Base-by-base conservation (phyloP, 2,113 vertebrate genomes). In the Pangasianodon gigas region DNA sequence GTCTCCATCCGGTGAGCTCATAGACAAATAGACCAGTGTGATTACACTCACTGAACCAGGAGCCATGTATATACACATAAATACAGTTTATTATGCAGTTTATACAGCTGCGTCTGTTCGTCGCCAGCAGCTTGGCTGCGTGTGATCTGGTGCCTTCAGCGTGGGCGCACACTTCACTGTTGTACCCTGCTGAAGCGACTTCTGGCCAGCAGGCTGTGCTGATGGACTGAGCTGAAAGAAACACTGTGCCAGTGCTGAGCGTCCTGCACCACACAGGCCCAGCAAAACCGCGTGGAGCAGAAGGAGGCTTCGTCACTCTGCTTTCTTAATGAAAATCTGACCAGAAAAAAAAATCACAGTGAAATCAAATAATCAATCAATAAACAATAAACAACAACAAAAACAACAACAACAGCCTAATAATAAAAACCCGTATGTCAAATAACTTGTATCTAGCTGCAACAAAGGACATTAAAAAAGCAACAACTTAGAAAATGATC, bases 281-380 rank as follows among this genome's bases (percentile, higher is more conserved):
- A 52, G 87, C 88, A 88, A 90, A 67, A 84, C 79, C 80, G 74
- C 93, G 92, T 95, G 94, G 94, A 93, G 93, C 91, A 87, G 75
- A 54, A 88, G 88, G 75, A 71, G 51, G 77, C 69, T 52, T 16
- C 74, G 13, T 96, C 94, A 99, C 91, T 99, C 97, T 0, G 96
- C 97, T 92, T 98, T 99, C 93, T 98, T 99, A 94, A 99, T 97
- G 94, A 99, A 99, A 93, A 99, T 98, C 98, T 99, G 95, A 62
- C 4, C 37, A 69, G 62, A 32, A 2, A 32, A 69, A 52, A 69
- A 32, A n/a, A 65, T 0, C 60, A 85, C 0, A 94, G 94, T 48
- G 19, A 77, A 46, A 11, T 5, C 26, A 7, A 81, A 81, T 32
- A 37, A 37, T 37, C 37, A 37, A 6, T 69, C 32, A 48, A 77